phyloP scores from a whole-genome alignment of 2,113 vertebrate species.

The Ceuthmochares aereus region DNA sequence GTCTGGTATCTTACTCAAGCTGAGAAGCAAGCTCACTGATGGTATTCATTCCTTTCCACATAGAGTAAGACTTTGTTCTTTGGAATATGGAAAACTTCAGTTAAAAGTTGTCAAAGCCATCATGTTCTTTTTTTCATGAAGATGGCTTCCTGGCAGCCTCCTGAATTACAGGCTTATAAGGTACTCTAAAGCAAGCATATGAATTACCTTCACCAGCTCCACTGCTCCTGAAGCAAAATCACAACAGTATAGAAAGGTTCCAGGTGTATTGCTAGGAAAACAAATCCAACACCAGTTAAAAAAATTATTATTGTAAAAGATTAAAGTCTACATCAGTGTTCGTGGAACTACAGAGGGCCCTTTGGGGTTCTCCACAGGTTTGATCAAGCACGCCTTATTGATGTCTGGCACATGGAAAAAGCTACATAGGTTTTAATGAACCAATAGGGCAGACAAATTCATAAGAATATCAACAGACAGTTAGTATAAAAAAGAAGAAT shows the following conservation, averaged over 20 bases:
- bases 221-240: slow-evolving; percentile 90
- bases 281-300: slow-evolving; percentile 50
- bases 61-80: slow-evolving; percentile 57
- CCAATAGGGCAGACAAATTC: slow-evolving; percentile 43
- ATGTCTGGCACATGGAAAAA: slow-evolving; percentile 47
- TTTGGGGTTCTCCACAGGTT: slow-evolving; percentile 42
- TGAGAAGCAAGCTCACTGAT: slow-evolving; percentile 59
- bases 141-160: slow-evolving; percentile 37
- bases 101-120: slow-evolving; percentile 65
- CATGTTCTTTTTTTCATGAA: slow-evolving; percentile 57
- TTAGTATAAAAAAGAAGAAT: slow-evolving; percentile 19
- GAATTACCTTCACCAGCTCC: slow-evolving; percentile 87
- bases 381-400: slow-evolving; percentile 24
- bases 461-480: slow-evolving; percentile 33
- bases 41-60: slow-evolving; percentile 58
- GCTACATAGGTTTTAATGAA: slow-evolving; percentile 41
- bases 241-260: slow-evolving; percentile 90
- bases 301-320: slow-evolving; percentile 42
- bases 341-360: slow-evolving; percentile 12
- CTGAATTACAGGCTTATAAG: slow-evolving; percentile 52
- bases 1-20: slow-evolving; percentile 55
- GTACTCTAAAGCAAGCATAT: slow-evolving; percentile 20
- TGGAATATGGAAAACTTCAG: slow-evolving; percentile 62
- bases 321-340: slow-evolving; percentile 23
- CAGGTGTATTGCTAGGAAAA: slow-evolving; percentile 77